Conservation (phyloP, 2,888 invertebrate genomes). For the Chrysina gloriosa region DNA sequence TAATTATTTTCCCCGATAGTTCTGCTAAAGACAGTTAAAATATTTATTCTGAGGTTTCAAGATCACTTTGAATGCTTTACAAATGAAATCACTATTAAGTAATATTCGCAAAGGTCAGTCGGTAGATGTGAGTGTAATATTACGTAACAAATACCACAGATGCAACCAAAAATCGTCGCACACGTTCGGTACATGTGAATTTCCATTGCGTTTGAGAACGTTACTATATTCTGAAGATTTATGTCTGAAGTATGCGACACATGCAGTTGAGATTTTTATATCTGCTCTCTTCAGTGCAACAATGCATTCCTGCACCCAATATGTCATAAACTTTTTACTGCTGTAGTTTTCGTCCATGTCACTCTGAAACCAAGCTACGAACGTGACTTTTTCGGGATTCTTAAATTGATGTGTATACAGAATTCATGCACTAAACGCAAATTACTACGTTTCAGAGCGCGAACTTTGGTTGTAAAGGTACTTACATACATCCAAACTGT, state of each 20-base stretch:
- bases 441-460: background rate
- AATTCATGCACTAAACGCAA: background rate
- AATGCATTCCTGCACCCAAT: constrained; percentile 36
- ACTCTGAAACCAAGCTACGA: background rate
- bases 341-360: constrained; percentile 18
- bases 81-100: too few relatives aligned
- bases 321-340: constrained; percentile 33
- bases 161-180: constrained; percentile 27
- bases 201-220: constrained; percentile 11
- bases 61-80: too few relatives aligned
- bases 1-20: too few relatives aligned
- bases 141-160: constrained; percentile 30
- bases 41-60: too few relatives aligned
- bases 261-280: constrained; percentile 25
- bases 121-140: too few relatives aligned
- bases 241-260: constrained; percentile 28
- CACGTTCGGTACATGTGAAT: constrained; percentile 34
- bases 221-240: constrained; percentile 16
- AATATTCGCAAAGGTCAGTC: too few relatives aligned
- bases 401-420: background rate
- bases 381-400: constrained; percentile 31
- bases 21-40: too few relatives aligned
- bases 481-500: too few relatives aligned
- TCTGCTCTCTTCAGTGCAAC: constrained; percentile 22
- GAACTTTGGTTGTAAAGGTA: too few relatives aligned